phyloP scores from a whole-genome alignment of 1,140 invertebrate species.

The Archivesica marissinica region DNA sequence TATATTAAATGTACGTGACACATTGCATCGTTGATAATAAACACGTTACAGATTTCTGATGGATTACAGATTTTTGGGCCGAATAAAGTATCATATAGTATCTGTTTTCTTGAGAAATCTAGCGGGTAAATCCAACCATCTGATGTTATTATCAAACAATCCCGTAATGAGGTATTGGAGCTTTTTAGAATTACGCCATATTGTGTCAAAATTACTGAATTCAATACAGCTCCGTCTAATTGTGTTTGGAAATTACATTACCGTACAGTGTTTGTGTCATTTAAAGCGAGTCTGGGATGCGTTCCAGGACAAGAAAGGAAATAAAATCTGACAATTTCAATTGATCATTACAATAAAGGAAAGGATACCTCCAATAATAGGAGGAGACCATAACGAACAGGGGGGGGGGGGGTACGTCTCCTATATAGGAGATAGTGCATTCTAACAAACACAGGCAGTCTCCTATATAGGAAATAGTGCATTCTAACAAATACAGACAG shows the following conservation, averaged over 20 bases:
- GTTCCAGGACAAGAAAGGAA: slow-evolving; percentile 4
- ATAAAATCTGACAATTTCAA: slow-evolving; percentile 59
- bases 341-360: slow-evolving; percentile 32
- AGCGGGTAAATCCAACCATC: slow-evolving; percentile 4
- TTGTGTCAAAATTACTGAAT: slow-evolving; percentile 48
- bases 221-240: slow-evolving; percentile 35
- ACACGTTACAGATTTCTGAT: no score
- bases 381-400: no score
- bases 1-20: no score
- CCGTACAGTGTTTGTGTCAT: slow-evolving; percentile 12
- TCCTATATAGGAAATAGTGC: no score
- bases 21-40: no score
- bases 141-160: slow-evolving; percentile 26
- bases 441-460: no score
- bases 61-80: no score
- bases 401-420: no score
- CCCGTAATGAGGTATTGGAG: slow-evolving; percentile 10
- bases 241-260: slow-evolving; percentile 59
- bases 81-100: not conserved
- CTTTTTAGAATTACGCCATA: slow-evolving; percentile 43
- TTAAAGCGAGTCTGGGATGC: slow-evolving; percentile 39
- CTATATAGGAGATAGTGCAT: no score
- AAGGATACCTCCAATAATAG: no score
- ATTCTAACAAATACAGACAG: no score
- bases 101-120: not conserved